A percentile compares a stretch with the other conserved stretches of the same genome.
Evolutionary conservation across 2,797 vertebrate species (phyloP).

Genomic region (Sebastes dallii): DNA sequence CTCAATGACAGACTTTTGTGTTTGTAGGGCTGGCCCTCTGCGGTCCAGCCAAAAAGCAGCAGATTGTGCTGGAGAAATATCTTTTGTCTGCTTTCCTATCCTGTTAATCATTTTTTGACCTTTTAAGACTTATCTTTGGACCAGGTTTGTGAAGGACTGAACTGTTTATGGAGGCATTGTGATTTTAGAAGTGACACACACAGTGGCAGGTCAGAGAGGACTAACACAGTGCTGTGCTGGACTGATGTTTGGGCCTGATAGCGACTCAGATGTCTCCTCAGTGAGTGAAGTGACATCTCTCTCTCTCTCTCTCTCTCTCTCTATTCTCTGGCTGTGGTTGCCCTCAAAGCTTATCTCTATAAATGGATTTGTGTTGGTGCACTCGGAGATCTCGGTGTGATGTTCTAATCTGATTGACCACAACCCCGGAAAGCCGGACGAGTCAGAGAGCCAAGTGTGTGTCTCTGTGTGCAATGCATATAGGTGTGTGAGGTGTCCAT

Average conservation of each 20-base stretch:
- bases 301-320: slow-evolving; percentile 16
- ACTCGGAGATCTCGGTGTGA: slow-evolving; percentile 56
- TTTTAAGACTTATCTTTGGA: background rate
- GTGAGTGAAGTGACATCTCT: slow-evolving; percentile 30
- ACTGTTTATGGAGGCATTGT: background rate
- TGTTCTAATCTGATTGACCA: slow-evolving; percentile 74
- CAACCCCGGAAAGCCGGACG: slow-evolving; percentile 32
- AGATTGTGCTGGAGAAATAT: background rate
- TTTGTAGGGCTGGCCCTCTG: no score
- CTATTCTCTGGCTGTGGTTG: background rate
- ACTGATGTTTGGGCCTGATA: slow-evolving; percentile 34
- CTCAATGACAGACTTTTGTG: no score
- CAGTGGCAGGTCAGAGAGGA: slow-evolving; percentile 28
- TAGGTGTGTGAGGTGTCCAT: background rate
- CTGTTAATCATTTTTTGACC: background rate
- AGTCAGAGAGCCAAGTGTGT: slow-evolving; percentile 27
- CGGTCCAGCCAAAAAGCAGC: no score
- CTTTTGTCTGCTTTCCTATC: background rate
- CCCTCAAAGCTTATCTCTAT: slow-evolving; percentile 67
- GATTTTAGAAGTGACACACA: slow-evolving; percentile 25
- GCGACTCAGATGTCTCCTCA: slow-evolving; percentile 5
- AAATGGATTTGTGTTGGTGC: slow-evolving; percentile 73
- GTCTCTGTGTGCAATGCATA: background rate
- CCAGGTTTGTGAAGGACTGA: background rate
- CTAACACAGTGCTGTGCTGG: slow-evolving; percentile 12